Evolutionary conservation across 2,797 vertebrate species (phyloP).

Genomic region (Dromococcyx pavoninus): DNA sequence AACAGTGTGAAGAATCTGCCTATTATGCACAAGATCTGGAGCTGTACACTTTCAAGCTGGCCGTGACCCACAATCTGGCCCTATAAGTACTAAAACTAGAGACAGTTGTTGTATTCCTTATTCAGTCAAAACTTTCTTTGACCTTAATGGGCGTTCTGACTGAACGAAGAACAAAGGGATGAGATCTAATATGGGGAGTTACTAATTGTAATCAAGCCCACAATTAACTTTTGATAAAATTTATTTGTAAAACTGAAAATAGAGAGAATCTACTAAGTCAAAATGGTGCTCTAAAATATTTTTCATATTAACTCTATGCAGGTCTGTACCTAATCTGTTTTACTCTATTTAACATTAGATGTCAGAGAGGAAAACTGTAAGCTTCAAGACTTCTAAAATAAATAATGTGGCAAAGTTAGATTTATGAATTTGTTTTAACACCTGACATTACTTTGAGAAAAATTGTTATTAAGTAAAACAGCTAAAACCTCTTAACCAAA

Average conservation of each 20-base stretch:
- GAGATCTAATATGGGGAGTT: neutral
- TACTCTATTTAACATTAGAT: neutral
- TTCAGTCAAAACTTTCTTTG: conserved; percentile 63
- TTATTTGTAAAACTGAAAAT: neutral
- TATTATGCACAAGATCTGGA: conserved; percentile 42
- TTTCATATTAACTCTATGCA: neutral
- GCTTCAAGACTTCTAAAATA: neutral
- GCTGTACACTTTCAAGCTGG: conserved; percentile 27
- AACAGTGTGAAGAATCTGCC: conserved; percentile 42
- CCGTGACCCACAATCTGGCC: conserved; percentile 51
- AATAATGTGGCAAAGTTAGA: neutral
- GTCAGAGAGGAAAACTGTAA: neutral
- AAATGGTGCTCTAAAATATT: neutral
- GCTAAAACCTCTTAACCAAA: neutral
- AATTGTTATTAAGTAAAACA: neutral
- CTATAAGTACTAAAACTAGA: conserved; percentile 60
- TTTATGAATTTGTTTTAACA: neutral
- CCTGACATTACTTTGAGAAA: neutral
- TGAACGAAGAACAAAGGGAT: conserved; percentile 32
- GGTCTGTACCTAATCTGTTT: neutral
- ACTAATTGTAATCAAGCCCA: neutral
- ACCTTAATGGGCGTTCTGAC: neutral
- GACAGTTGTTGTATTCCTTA: conserved; percentile 38
- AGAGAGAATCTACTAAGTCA: neutral
- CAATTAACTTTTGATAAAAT: neutral